Evolutionary conservation across 2,797 vertebrate genomes (phyloP), one percentile per base, ranked within the genome.

Genomic region (Buceros bicornis): DNA sequence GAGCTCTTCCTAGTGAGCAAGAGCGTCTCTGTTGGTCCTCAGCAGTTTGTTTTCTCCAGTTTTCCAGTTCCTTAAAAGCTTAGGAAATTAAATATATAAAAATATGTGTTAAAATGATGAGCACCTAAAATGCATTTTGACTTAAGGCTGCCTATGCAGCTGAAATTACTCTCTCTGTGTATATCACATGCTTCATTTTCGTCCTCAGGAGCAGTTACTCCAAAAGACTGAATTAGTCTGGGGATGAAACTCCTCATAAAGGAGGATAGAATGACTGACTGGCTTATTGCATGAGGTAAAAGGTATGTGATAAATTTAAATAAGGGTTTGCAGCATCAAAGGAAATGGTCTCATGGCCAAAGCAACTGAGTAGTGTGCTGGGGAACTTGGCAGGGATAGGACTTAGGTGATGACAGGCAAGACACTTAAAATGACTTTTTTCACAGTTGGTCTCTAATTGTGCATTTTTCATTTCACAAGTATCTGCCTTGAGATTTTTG

Each of bases 51-150:
- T 79, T 76, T 33, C 3, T 80, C 16, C n/a, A 40, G 13, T 86
- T 91, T 94, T 83, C 35, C 43, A 72, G 25, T 79, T 90, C n/a
- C 56, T 93, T 95, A 82, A 92, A 93, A 83, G 22, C 33, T 64
- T 86, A 62, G n/a, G 58, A 62, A 66, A 65, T 86, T 54, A 86
- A 10, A 29, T n/a, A 31, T 69, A 19, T 16, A 79, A 83, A 95
- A 90, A 69, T 50, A 47, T 1, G 13, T 54, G 65, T 61, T 94
- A 69, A 86, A 91, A 71, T 2, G 22, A 57, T 22, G 54, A 78
- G 35, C 26, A 58, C 45, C 47, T 84, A 57, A 86, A 80, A 77
- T 71, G 53, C 50, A 66, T 62, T 87, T 73, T 80, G 37, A 92
- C 73, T 80, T 87, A 87, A 73, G 13, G 8, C 33, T 94, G 33